These are phyloP conservation scores for Brachyistius frenatus DNA, from an alignment of 2,113 vertebrate genomes.

Conservation along the genomic window DNA sequence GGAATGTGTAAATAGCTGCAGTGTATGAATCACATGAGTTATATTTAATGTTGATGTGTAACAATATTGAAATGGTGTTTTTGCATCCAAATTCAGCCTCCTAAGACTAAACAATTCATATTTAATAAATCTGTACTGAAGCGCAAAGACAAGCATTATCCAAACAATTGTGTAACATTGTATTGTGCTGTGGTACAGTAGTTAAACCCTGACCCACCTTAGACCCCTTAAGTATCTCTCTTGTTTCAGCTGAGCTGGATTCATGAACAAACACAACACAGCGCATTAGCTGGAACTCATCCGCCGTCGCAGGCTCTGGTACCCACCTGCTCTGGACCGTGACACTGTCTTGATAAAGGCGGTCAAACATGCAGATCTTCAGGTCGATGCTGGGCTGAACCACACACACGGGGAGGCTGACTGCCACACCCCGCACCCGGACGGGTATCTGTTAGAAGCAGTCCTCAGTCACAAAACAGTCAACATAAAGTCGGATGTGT, in stretches of 20 bases:
- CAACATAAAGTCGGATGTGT: neutral
- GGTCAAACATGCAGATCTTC: conserved; percentile 92
- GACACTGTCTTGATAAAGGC: conserved; percentile 89
- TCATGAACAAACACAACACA: neutral
- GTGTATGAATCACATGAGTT: too few species aligned
- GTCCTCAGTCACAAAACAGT: neutral
- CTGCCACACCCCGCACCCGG: conserved; percentile 76
- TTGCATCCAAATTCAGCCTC: too few species aligned
- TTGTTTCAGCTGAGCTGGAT: neutral
- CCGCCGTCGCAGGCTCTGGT: neutral
- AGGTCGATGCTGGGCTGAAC: conserved; percentile 86
- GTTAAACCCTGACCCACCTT: too few species aligned
- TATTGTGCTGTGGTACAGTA: too few species aligned
- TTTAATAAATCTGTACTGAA: too few species aligned
- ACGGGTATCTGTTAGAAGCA: conserved; percentile 71
- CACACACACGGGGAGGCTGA: conserved; percentile 88
- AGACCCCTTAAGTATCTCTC: too few species aligned
- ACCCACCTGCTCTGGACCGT: conserved; percentile 88
- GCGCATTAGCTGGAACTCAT: neutral
- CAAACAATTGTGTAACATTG: too few species aligned
- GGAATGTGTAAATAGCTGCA: neutral
- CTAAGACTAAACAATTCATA: too few species aligned
- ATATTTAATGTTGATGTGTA: too few species aligned
- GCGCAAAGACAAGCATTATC: too few species aligned
- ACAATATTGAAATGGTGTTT: too few species aligned